Percentiles rank a stretch among this genome's conserved stretches.
Conservation (phyloP, 2,888 invertebrate genomes). For the Cephus spinipes region DNA sequence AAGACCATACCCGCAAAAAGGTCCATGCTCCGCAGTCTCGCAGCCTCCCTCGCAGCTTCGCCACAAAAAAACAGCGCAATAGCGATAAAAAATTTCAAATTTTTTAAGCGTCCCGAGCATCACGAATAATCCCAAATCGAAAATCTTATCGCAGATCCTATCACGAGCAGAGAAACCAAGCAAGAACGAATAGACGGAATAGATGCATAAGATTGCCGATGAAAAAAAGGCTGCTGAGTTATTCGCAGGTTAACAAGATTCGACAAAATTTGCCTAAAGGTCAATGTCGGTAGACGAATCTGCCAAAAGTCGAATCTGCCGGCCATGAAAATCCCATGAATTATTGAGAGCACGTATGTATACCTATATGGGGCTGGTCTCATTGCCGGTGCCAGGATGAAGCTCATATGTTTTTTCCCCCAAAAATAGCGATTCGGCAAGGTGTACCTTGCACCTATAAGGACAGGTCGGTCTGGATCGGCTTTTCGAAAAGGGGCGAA, state of each 20-base stretch:
- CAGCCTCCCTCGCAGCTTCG: background rate
- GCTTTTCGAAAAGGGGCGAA: background rate
- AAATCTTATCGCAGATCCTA: background rate
- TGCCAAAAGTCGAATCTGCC: constrained; percentile 3
- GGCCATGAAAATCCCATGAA: constrained; percentile 12
- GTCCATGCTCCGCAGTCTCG: background rate
- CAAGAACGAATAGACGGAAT: background rate
- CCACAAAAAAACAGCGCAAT: background rate
- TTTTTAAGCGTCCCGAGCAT: too few relatives aligned
- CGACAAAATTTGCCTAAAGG: constrained; percentile 13
- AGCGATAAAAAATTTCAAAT: background rate
- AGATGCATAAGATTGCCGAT: background rate
- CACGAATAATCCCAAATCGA: too few relatives aligned
- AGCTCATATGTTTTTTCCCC: background rate
- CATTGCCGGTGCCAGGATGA: background rate
- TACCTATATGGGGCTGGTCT: background rate
- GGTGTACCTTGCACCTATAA: background rate
- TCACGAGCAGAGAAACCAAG: background rate
- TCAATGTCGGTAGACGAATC: background rate
- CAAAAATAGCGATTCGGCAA: background rate
- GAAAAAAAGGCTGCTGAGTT: background rate
- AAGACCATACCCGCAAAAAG: background rate
- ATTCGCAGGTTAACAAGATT: constrained; percentile 8
- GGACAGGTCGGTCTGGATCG: background rate
- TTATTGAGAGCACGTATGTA: constrained; percentile 9